A percentile compares a stretch with the other conserved stretches of the same genome.
phyloP scores from a whole-genome alignment of 2,888 invertebrate species.

The Miltochrista miniata region DNA sequence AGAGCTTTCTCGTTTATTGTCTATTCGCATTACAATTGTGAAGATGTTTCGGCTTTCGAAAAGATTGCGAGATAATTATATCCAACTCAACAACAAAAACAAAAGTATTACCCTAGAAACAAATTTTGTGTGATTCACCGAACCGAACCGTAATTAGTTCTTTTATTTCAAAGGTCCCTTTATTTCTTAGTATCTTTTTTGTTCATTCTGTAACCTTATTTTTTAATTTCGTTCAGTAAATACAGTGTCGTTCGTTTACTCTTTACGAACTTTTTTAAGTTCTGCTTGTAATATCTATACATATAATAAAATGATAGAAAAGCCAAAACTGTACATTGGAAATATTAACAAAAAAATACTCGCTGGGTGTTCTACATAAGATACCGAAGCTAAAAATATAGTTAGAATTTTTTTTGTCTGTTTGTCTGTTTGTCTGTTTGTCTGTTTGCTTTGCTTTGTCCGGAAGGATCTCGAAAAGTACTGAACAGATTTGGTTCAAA shows the following conservation, averaged over 20 bases:
- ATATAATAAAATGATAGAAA: no score
- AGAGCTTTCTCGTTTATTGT: conserved; percentile 50
- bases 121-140: not conserved
- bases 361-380: no score
- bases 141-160: not conserved
- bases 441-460: no score
- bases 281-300: no score
- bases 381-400: no score
- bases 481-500: no score
- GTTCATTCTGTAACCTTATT: not conserved
- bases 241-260: not conserved
- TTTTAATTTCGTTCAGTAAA: not conserved
- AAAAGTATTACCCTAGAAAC: not conserved
- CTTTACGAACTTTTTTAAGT: conserved; percentile 7
- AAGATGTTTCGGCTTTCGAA: conserved; percentile 31
- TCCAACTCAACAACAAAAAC: conserved; percentile 2
- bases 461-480: no score
- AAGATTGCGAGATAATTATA: conserved; percentile 17
- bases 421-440: no score
- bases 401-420: no score
- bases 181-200: not conserved
- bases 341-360: no score
- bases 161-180: not conserved
- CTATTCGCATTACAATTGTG: conserved; percentile 50
- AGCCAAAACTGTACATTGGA: no score